These are phyloP conservation scores for Ascaphus truei DNA, from an alignment of 2,113 vertebrate species.

Conservation along the genomic window DNA sequence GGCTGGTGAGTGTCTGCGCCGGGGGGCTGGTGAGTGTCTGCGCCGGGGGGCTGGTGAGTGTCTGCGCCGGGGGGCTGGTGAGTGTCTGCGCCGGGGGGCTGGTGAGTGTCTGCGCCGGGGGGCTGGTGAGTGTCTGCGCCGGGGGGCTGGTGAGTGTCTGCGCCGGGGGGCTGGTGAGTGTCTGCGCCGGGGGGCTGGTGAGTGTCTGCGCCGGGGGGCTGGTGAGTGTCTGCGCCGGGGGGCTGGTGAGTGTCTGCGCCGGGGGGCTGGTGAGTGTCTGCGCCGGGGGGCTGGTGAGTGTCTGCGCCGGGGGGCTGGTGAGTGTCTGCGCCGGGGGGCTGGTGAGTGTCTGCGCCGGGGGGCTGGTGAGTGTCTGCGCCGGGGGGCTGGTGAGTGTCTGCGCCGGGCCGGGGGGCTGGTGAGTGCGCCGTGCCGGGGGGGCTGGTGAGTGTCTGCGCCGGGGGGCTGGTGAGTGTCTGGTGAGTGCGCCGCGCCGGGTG, in stretches of 20 bases:
- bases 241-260: slow-evolving; percentile 92
- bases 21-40: no score
- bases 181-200: no score
- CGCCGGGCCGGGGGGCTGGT: slow-evolving; percentile 94
- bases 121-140: no score
- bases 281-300: slow-evolving; percentile 83
- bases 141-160: slow-evolving; percentile 88
- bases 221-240: no score
- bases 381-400: slow-evolving; percentile 89
- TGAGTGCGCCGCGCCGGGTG: no score
- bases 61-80: slow-evolving; percentile 93
- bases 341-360: slow-evolving; percentile 88
- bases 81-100: no score
- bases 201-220: slow-evolving; percentile 92
- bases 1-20: slow-evolving; percentile 87
- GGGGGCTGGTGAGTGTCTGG: slow-evolving; percentile 92
- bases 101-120: slow-evolving; percentile 88
- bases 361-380: slow-evolving; percentile 92
- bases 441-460: no score
- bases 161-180: slow-evolving; percentile 90
- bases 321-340: slow-evolving; percentile 92
- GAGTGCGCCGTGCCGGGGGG: no score
- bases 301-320: no score
- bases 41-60: slow-evolving; percentile 90
- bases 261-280: slow-evolving; percentile 88